A percentile compares a stretch with the other conserved stretches of the same genome.
phyloP scores from a whole-genome alignment of 2,113 vertebrate genomes.

The Dolichallabes microphthalmus region DNA sequence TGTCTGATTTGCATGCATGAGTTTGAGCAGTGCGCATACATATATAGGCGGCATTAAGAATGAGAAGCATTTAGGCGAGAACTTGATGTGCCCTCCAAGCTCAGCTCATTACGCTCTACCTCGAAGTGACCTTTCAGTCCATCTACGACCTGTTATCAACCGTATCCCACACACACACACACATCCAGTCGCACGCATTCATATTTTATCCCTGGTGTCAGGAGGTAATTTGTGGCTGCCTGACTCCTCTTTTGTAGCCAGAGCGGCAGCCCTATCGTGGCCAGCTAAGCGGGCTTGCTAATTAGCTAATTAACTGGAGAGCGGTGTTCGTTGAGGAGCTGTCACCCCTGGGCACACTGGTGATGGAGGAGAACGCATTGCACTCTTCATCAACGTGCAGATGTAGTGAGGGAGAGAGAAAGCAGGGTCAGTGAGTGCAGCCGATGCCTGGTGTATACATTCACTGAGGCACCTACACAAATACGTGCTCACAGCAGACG shows the following conservation, averaged over 20 bases:
- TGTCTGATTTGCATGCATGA: constrained; percentile 34
- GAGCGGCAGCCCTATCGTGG: constrained; percentile 23
- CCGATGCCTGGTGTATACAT: constrained; percentile 10
- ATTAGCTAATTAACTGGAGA: constrained; percentile 55
- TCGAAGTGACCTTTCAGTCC: constrained; percentile 45
- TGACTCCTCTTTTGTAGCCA: constrained; percentile 34
- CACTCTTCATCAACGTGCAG: neutral
- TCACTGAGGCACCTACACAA: constrained; percentile 10
- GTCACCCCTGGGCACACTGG: constrained; percentile 35
- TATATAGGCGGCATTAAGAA: constrained; percentile 42
- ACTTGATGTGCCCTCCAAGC: constrained; percentile 19
- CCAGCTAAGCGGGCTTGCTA: constrained; percentile 36
- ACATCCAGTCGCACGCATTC: constrained; percentile 4
- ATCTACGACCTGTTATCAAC: constrained; percentile 25
- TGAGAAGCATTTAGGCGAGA: constrained; percentile 46
- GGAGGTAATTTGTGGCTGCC: constrained; percentile 46
- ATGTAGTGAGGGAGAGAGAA: constrained; percentile 20
- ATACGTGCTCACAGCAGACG: neutral
- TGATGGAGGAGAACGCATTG: constrained; percentile 26
- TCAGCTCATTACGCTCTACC: constrained; percentile 47
- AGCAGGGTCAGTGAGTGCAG: constrained; percentile 40
- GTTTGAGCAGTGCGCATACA: constrained; percentile 29
- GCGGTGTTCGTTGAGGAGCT: constrained; percentile 39
- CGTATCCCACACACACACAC: constrained; percentile 17
- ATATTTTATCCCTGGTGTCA: constrained; percentile 35